Percentiles rank a stretch among this genome's conserved stretches.
Evolutionary conservation across 2,113 vertebrate species (phyloP).

Genomic region (Clarias batrachus): DNA sequence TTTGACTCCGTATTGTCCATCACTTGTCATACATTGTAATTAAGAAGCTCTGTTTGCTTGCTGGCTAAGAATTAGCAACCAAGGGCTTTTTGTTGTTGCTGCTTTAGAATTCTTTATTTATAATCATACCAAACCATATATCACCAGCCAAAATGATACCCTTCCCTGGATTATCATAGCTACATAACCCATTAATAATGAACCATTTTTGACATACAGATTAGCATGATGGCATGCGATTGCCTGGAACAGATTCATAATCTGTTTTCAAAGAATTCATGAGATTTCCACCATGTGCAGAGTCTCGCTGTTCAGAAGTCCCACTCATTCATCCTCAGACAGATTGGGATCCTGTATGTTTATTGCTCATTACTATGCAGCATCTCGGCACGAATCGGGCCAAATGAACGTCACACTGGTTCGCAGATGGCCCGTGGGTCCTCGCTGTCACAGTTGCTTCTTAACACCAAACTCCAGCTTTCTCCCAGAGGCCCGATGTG

Average conservation of each 20-base stretch:
- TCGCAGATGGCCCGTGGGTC: constrained; percentile 47
- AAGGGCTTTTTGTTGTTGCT: background rate
- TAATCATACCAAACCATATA: background rate
- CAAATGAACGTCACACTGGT: constrained; percentile 46
- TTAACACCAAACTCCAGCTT: constrained; percentile 36
- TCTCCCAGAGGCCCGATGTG: constrained; percentile 12
- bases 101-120: too few species aligned
- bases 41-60: background rate
- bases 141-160: background rate
- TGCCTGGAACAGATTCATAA: constrained; percentile 26
- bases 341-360: constrained; percentile 32
- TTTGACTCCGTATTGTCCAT: background rate
- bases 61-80: background rate
- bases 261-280: constrained; percentile 35
- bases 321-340: constrained; percentile 6
- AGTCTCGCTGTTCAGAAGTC: constrained; percentile 9
- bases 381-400: constrained; percentile 41
- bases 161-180: background rate
- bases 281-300: constrained; percentile 29
- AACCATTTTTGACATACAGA: background rate
- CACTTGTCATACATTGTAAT: background rate
- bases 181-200: background rate
- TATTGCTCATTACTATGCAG: constrained; percentile 52
- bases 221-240: constrained; percentile 15
- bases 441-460: constrained; percentile 37